These are phyloP conservation scores for Hylaeus anthracinus DNA, from an alignment of 1,140 invertebrate species.

Conservation along the genomic window DNA sequence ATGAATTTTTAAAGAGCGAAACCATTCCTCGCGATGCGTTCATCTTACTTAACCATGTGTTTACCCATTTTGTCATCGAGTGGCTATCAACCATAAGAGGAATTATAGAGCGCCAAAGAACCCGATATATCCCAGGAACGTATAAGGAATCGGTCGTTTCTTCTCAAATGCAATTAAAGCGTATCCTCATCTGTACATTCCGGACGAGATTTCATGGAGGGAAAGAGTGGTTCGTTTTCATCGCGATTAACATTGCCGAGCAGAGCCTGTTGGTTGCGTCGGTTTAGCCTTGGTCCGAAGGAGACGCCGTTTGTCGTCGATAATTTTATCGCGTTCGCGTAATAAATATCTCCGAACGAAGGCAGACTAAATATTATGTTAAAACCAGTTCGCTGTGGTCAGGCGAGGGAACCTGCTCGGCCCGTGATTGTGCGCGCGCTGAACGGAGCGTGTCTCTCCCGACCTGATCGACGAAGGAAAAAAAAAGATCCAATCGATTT, in stretches of 20 bases:
- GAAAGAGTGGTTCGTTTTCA: background rate
- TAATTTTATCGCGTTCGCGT: conserved; percentile 28
- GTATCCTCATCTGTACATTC: background rate
- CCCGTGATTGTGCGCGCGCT: background rate
- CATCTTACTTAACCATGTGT: too few relatives aligned
- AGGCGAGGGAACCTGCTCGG: conserved; percentile 30
- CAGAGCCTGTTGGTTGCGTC: background rate
- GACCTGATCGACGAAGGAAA: background rate
- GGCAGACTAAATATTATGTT: conserved; percentile 36
- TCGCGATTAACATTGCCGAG: conserved; percentile 9
- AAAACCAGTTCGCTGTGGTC: conserved; percentile 40
- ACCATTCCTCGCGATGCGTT: too few relatives aligned
- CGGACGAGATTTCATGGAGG: background rate
- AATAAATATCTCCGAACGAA: conserved; percentile 23
- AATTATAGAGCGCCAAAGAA: background rate
- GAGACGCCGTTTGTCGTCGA: conserved; percentile 26
- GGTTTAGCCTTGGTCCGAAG: conserved; percentile 12
- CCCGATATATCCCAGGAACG: background rate
- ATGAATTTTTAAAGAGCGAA: too few relatives aligned
- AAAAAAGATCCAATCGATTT: conserved; percentile 20
- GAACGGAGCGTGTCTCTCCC: background rate
- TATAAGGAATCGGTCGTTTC: background rate
- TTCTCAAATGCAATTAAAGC: background rate
- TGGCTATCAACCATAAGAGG: too few relatives aligned
- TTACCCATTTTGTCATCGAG: too few relatives aligned